Base-by-base conservation (phyloP, 2,113 vertebrate genomes). In the Puffinus mauretanicus region DNA sequence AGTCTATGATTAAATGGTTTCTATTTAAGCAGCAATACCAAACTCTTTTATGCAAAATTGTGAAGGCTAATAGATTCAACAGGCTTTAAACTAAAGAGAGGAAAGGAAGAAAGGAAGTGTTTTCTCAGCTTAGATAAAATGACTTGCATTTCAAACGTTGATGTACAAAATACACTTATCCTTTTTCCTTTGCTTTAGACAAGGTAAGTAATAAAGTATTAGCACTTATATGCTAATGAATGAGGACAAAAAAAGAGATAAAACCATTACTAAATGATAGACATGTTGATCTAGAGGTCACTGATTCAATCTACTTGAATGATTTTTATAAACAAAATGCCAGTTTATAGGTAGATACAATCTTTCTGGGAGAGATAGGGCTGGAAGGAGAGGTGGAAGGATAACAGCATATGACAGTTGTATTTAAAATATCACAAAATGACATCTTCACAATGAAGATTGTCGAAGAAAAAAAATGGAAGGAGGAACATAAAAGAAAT, bases 1-100 rank as follows among this genome's bases (percentile, higher is more conserved):
- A 73, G 18, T 20, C 6, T 32, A 14, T 87, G 83, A 95, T 89
- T 84, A 96, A 94, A 80, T 72, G 58, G 46, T n/a, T 96, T 85
- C 86, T 89, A 66, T 96, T 85, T 94, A 93, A 88, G 40, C 34
- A 90, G 51, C n/a, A 61, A 62, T 46, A 70, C 16, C 19, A 79
- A 96, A 84, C 8, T 17, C 54, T 83, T 57, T 55, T 25, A 69
- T 87, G 58, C 11, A 44, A 78, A 91, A 91, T 24, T 78, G 10
- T 79, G 91, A 91, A 94, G 62, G 38, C 58, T 91, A 80, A 40
- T 65, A 32, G 18, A 91, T 85, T 91, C 81, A 93, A 62, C 49
- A 84, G 40, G 24, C 46, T 90, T 96, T 54, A 94, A 82, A 90
- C 11, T 76, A 72, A 91, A 69, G 36, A 64, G 34, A 19, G 13